Percentiles rank a stretch among this genome's conserved stretches.
These are phyloP conservation scores for Drosophila limbata DNA, from an alignment of 2,888 invertebrate genomes.

Conservation along the genomic window DNA sequence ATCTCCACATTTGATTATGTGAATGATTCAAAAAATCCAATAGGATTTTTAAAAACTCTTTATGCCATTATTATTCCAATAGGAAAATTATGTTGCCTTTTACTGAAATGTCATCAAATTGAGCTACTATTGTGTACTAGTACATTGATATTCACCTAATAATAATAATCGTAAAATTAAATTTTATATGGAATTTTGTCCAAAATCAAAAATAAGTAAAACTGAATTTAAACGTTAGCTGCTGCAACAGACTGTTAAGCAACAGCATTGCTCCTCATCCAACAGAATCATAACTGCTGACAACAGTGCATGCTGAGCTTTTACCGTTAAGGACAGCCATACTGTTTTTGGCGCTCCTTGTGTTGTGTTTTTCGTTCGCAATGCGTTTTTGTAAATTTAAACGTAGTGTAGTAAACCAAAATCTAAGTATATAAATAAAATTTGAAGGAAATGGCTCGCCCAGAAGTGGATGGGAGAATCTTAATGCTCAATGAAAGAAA, in stretches of 20 bases:
- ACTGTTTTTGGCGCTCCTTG: slow-evolving; percentile 20
- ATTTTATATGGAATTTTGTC: not conserved
- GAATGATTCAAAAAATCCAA: too few relatives aligned
- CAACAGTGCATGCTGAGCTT: slow-evolving; percentile 13
- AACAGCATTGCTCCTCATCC: slow-evolving; percentile 1
- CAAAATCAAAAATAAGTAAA: not conserved
- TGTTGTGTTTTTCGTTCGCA: slow-evolving; percentile 11
- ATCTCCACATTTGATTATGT: too few relatives aligned
- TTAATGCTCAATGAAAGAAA: slow-evolving; percentile 27
- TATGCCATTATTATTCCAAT: too few relatives aligned
- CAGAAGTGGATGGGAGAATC: slow-evolving; percentile 24
- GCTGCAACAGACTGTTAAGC: not conserved
- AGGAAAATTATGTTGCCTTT: not conserved
- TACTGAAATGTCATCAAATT: not conserved
- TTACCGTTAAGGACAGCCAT: slow-evolving; percentile 56
- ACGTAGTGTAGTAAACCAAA: not conserved
- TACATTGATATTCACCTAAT: not conserved
- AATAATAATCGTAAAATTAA: not conserved
- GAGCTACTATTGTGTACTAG: too few relatives aligned
- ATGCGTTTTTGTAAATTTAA: slow-evolving; percentile 5
- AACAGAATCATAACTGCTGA: not conserved
- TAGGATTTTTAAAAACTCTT: too few relatives aligned
- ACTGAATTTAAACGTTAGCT: not conserved
- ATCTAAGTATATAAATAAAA: not conserved
- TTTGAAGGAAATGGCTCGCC: slow-evolving; percentile 19